Evolutionary conservation across 2,888 invertebrate genomes (phyloP), one percentile per base, ranked within the genome.

Genomic region (Protodeltote pygarga): DNA sequence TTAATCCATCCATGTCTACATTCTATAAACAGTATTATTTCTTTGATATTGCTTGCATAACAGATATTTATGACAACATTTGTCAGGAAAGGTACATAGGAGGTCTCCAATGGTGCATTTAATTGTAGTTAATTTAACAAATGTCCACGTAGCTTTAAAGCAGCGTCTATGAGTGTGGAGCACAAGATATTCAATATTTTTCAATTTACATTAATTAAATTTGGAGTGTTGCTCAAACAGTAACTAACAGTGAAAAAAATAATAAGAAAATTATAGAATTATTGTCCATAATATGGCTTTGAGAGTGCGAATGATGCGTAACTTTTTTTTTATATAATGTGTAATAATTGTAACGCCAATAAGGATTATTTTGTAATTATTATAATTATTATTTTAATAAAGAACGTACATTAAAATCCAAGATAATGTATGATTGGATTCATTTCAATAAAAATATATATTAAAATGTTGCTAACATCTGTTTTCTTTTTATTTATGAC

Each of bases 401-500:
- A 82, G 77, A 89, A 87, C 83, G 73, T 89, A 89, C 85, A 87
- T 86, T 83, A 81, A 85, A 58, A 86, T 86, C 79, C 83, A 89
- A 88, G 86, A 85, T 89, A 87, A 87, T 88, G 89, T 90, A 92
- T 88, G 85, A 90, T 89, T 90, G 82, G 89, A 89, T 92, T 92
- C 82, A 92, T 92, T 92, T 92, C 84, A 92, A 91, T 92, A 92
- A 92, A 91, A 92, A 91, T 92, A 92, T 92, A 92, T 92, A 92
- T 92, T 89, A 92, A 92, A 92, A 92, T 92, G 92, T 92, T 92
- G 89, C 89, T 89, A 89, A 87, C 75, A 75, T 79, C 73, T 83
- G 83, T 82, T 86, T 88, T 82, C 77, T 77, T 81, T 65, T 77
- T 71, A 79, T 73, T 54, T 67, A 34, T 17, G 32, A 32, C 19